Evolutionary conservation across 2,797 vertebrate genomes (phyloP).

Genomic region (Cyprinella venusta): DNA sequence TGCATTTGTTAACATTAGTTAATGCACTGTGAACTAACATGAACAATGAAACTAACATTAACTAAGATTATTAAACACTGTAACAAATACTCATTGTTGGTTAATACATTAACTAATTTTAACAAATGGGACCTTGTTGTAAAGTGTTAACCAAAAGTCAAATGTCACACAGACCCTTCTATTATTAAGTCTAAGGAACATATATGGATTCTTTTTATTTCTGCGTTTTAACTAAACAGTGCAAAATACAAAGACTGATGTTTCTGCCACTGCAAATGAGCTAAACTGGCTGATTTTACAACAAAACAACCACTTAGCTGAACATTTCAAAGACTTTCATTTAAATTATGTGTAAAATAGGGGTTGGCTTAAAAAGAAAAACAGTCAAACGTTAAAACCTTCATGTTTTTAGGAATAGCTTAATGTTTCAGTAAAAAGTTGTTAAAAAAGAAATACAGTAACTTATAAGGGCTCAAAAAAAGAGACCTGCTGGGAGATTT

Average conservation of each 20-base stretch:
- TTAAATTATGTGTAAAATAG: conserved; percentile 13
- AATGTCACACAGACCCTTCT: conserved; percentile 17
- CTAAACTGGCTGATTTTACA: conserved; percentile 38
- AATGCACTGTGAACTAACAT: too few relatives aligned
- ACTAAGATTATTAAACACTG: too few relatives aligned
- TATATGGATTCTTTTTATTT: conserved; percentile 47
- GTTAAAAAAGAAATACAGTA: conserved; percentile 50
- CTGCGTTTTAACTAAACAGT: conserved; percentile 70
- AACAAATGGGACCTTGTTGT: too few relatives aligned
- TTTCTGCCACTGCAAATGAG: conserved; percentile 25
- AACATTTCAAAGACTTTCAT: conserved; percentile 19
- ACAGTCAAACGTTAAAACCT: conserved; percentile 5
- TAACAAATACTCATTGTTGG: too few relatives aligned
- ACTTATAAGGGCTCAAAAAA: conserved; percentile 61
- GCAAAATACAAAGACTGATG: conserved; percentile 47
- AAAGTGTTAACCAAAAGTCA: neutral
- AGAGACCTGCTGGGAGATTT: conserved; percentile 28
- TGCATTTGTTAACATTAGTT: too few relatives aligned
- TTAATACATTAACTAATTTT: too few relatives aligned
- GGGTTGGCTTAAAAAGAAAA: conserved; percentile 3
- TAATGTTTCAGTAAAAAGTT: conserved; percentile 18
- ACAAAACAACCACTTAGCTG: conserved; percentile 45
- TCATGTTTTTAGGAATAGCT: conserved; percentile 5
- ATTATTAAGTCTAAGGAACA: conserved; percentile 3
- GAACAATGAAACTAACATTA: too few relatives aligned